Evolutionary conservation across 64 coral and sea anemone genomes (phyloP).

Genomic region (Dendronephthya gigantea): DNA sequence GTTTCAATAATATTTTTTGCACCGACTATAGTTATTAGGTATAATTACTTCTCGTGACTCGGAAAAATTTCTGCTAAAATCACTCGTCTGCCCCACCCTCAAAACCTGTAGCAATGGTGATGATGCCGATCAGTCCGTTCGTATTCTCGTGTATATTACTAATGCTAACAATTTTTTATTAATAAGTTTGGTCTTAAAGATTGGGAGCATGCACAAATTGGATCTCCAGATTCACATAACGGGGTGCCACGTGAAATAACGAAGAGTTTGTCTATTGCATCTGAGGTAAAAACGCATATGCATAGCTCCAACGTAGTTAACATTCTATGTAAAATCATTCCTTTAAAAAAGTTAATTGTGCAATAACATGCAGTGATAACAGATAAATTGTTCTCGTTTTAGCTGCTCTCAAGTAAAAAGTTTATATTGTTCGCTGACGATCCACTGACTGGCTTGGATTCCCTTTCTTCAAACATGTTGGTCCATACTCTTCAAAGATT

Average conservation of each 20-base stretch:
- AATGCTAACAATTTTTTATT: background rate
- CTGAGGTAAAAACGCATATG: too few relatives aligned
- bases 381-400: background rate
- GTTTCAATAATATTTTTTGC: too few relatives aligned
- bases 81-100: too few relatives aligned
- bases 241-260: conserved; percentile 37
- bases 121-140: too few relatives aligned
- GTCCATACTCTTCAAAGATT: background rate
- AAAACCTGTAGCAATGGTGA: too few relatives aligned
- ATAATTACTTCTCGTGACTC: too few relatives aligned
- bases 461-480: background rate
- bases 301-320: too few relatives aligned
- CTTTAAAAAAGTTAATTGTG: too few relatives aligned
- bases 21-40: too few relatives aligned
- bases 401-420: background rate
- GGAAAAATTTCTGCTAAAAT: too few relatives aligned
- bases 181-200: conserved; percentile 32
- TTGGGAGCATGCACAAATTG: conserved; percentile 42
- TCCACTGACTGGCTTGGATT: background rate
- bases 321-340: background rate
- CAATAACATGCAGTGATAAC: background rate
- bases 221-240: conserved; percentile 8
- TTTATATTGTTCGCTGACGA: background rate
- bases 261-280: conserved; percentile 50
- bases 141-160: too few relatives aligned